Percentiles rank a stretch among this genome's conserved stretches.
Conservation (phyloP, 2,797 vertebrate genomes). For the Zenarchopterus dispar region DNA sequence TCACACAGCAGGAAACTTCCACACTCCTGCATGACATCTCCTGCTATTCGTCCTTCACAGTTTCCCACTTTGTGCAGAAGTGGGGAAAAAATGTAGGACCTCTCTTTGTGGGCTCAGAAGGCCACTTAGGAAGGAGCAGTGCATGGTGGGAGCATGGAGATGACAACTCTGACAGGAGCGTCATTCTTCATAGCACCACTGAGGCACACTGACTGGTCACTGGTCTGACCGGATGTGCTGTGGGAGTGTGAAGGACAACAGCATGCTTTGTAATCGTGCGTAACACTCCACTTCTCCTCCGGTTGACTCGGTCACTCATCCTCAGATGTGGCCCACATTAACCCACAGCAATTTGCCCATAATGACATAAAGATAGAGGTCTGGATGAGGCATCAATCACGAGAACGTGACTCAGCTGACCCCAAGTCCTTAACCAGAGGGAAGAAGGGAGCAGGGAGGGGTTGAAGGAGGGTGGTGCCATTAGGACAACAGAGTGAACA, state of each 20-base stretch:
- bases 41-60: slow-evolving; percentile 19
- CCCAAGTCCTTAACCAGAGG: slow-evolving; percentile 30
- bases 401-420: slow-evolving; percentile 45
- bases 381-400: slow-evolving; percentile 64
- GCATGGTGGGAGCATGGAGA: slow-evolving; percentile 41
- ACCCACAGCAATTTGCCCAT: slow-evolving; percentile 47
- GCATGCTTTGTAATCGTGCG: slow-evolving; percentile 63
- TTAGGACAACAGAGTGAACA: not conserved
- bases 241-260: slow-evolving; percentile 54
- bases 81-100: too few relatives aligned
- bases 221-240: slow-evolving; percentile 5
- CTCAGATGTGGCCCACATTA: slow-evolving; percentile 54
- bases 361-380: slow-evolving; percentile 69
- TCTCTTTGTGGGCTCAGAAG: slow-evolving; percentile 45
- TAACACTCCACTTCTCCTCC: not conserved
- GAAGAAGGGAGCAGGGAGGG: not conserved
- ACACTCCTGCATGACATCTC: slow-evolving; percentile 8
- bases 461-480: too few relatives aligned
- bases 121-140: slow-evolving; percentile 37
- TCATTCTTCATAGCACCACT: slow-evolving; percentile 40
- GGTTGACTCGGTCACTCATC: slow-evolving; percentile 46
- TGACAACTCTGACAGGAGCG: slow-evolving; percentile 23
- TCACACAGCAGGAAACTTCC: not conserved
- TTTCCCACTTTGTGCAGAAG: slow-evolving; percentile 18
- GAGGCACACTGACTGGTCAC: not conserved